Evolutionary conservation across 53 echinoderm and acorn worm species (phyloP).

Genomic region (Zoroaster sp.): DNA sequence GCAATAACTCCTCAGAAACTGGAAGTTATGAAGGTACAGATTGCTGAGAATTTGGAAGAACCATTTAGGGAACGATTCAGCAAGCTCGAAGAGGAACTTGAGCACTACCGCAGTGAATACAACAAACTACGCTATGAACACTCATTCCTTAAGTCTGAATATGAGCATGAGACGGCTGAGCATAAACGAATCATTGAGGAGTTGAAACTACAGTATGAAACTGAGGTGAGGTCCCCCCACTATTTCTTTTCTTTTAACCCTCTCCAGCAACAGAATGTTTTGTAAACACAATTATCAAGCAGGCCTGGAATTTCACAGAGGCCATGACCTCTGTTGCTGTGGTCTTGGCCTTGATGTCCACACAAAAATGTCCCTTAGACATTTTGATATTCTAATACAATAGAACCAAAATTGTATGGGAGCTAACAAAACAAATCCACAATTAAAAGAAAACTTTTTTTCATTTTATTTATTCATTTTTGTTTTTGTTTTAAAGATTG

Average conservation of each 20-base stretch:
- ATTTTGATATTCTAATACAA: too few species aligned
- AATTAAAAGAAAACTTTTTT: too few species aligned
- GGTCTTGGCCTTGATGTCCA: too few species aligned
- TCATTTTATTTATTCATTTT: too few species aligned
- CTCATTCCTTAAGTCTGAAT: slow-evolving; percentile 96
- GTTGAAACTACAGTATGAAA: slow-evolving; percentile 89
- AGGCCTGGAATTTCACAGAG: too few species aligned
- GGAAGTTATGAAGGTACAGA: slow-evolving; percentile 89
- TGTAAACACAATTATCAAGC: too few species aligned
- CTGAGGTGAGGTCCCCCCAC: slow-evolving; percentile 95
- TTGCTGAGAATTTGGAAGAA: slow-evolving; percentile 82
- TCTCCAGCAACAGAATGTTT: too few species aligned
- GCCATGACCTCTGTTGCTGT: too few species aligned
- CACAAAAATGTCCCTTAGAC: too few species aligned
- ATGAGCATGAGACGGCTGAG: slow-evolving; percentile 91
- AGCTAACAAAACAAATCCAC: too few species aligned
- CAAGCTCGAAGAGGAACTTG: slow-evolving; percentile 80
- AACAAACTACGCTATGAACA: slow-evolving; percentile 98
- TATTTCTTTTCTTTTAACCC: background rate
- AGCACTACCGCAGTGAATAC: slow-evolving; percentile 86
- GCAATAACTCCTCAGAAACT: slow-evolving; percentile 86
- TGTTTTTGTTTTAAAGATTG: too few species aligned
- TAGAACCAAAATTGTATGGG: too few species aligned
- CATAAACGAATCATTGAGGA: slow-evolving; percentile 85
- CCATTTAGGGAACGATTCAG: slow-evolving; percentile 89